Conservation (phyloP, 1,140 invertebrate genomes). For the Araneus ventricosus region DNA sequence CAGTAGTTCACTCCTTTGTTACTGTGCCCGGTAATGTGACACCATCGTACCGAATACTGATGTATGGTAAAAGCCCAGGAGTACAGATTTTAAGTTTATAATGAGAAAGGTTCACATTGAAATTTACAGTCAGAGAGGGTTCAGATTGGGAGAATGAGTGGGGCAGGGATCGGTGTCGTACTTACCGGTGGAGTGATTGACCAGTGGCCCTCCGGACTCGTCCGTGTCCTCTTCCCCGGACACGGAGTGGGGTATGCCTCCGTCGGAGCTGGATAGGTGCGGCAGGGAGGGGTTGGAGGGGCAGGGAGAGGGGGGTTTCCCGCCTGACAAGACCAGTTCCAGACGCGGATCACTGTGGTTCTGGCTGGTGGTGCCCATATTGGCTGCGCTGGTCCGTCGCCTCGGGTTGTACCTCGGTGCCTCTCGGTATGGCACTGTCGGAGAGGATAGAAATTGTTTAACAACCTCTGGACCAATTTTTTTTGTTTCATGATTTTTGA, state of each 20-base stretch:
- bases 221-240: conserved; percentile 37
- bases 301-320: conserved; percentile 87
- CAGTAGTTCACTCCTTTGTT: too few species aligned
- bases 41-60: too few species aligned
- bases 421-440: conserved; percentile 80
- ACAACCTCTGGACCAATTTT: background rate
- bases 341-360: conserved; percentile 75
- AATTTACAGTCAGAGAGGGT: too few species aligned
- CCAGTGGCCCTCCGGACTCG: conserved; percentile 82
- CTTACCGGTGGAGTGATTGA: conserved; percentile 87
- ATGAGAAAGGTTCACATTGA: too few species aligned
- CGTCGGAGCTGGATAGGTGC: conserved; percentile 79
- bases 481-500: background rate
- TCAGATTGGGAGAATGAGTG: too few species aligned
- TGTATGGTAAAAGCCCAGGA: too few species aligned
- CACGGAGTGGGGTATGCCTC: background rate
- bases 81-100: too few species aligned
- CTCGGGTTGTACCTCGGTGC: conserved; percentile 77
- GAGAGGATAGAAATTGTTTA: background rate
- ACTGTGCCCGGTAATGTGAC: too few species aligned
- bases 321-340: conserved; percentile 60
- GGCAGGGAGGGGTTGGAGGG: conserved; percentile 89
- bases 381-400: conserved; percentile 73
- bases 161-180: background rate
- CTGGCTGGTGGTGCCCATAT: conserved; percentile 57